These are phyloP conservation scores for Cataglyphis livida DNA, from an alignment of 2,888 invertebrate species.

Conservation along the genomic window DNA sequence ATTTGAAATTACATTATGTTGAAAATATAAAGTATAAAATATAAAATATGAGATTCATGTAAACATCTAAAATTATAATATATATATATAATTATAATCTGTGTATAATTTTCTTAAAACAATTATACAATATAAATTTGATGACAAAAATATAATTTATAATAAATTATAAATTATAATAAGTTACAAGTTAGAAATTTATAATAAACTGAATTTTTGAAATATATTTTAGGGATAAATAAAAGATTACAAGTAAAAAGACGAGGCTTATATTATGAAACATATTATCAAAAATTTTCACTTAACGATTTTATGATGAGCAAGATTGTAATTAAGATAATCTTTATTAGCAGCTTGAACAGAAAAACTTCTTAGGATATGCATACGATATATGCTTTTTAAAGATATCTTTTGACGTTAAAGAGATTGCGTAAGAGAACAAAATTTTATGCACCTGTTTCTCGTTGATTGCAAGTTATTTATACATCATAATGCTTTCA, in stretches of 20 bases:
- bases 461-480: background rate
- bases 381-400: background rate
- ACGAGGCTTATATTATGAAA: background rate
- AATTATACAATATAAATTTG: background rate
- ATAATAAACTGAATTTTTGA: background rate
- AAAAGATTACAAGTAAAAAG: background rate
- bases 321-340: slow-evolving; percentile 33
- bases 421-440: background rate
- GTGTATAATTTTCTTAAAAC: background rate
- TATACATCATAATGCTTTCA: background rate
- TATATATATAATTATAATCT: no score
- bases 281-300: slow-evolving; percentile 3
- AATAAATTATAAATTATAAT: background rate
- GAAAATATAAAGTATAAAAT: background rate
- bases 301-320: slow-evolving; percentile 12
- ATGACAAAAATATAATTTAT: slow-evolving; percentile 13
- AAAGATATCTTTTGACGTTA: background rate
- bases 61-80: background rate
- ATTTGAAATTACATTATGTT: background rate
- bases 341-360: background rate
- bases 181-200: no score
- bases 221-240: background rate
- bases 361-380: background rate
- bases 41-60: background rate
- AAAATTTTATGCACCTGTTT: background rate